These are phyloP conservation scores for Pyrrhia umbra DNA, from an alignment of 2,888 invertebrate species.

Conservation along the genomic window DNA sequence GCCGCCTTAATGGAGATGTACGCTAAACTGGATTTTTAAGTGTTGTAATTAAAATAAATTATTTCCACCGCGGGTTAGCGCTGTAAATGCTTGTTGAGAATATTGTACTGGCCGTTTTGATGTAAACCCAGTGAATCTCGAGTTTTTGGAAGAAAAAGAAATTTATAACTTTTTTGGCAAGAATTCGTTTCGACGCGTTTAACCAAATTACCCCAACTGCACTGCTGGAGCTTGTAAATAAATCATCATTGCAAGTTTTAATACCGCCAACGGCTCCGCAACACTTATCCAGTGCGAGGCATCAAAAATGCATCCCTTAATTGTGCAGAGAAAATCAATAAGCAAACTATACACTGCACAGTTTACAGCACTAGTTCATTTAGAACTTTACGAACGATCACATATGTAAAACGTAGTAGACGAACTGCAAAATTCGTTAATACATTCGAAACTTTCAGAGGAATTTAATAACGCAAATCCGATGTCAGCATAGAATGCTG, in stretches of 20 bases:
- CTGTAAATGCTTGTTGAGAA: conserved; percentile 40
- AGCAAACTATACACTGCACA: conserved; percentile 28
- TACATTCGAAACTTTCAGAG: conserved; percentile 23
- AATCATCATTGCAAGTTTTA: conserved; percentile 8
- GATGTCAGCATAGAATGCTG: too few relatives aligned
- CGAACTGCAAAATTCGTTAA: conserved; percentile 30
- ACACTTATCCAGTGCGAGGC: conserved; percentile 6
- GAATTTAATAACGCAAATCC: conserved; percentile 32
- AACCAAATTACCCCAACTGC: conserved; percentile 1
- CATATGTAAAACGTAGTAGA: conserved; percentile 21
- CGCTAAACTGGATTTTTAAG: conserved; percentile 72
- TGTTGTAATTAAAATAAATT: conserved; percentile 67
- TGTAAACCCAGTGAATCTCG: neutral
- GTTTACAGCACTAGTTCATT: conserved; percentile 43
- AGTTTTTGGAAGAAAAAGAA: too few relatives aligned
- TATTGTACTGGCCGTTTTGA: conserved; percentile 21
- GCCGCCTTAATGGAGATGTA: conserved; percentile 70
- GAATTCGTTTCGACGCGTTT: neutral
- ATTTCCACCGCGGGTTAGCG: conserved; percentile 39
- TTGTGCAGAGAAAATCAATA: conserved; percentile 55
- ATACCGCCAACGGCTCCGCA: conserved; percentile 9
- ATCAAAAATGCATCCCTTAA: conserved; percentile 55
- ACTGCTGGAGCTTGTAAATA: conserved; percentile 18
- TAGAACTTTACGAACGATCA: conserved; percentile 34
- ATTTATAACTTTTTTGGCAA: too few relatives aligned